These are phyloP conservation scores for Myanophis thanlyinensis DNA, from an alignment of 2,113 vertebrate genomes.

Conservation along the genomic window DNA sequence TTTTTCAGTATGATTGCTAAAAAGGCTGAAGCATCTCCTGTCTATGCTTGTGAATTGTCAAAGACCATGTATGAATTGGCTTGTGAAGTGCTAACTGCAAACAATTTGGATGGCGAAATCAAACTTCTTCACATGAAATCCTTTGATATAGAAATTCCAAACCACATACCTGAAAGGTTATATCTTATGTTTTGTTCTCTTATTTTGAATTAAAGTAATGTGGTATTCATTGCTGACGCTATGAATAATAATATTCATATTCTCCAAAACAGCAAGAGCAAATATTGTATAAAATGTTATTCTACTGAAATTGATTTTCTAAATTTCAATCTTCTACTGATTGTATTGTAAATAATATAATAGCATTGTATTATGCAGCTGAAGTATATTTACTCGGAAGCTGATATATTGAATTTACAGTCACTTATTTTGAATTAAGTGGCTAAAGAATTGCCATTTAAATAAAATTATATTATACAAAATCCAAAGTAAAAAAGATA, in stretches of 20 bases:
- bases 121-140: conserved; percentile 92
- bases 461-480: neutral
- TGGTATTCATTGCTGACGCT: neutral
- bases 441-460: neutral
- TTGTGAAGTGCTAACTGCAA: conserved; percentile 85
- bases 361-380: neutral
- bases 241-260: neutral
- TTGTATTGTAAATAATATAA: neutral
- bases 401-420: neutral
- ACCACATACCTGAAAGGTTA: conserved; percentile 89
- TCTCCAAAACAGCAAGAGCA: neutral
- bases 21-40: conserved; percentile 83
- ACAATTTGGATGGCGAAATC: conserved; percentile 84
- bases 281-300: neutral
- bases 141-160: conserved; percentile 88
- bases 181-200: neutral
- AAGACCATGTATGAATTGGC: conserved; percentile 98
- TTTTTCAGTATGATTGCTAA: conserved; percentile 91
- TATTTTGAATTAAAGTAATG: conserved; percentile 10
- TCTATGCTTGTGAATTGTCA: conserved; percentile 93
- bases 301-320: neutral
- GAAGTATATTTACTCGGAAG: neutral
- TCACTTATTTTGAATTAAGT: neutral
- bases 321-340: neutral
- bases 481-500: neutral